Conservation (phyloP, 2,888 invertebrate species). For the Chloromyia formosa region DNA sequence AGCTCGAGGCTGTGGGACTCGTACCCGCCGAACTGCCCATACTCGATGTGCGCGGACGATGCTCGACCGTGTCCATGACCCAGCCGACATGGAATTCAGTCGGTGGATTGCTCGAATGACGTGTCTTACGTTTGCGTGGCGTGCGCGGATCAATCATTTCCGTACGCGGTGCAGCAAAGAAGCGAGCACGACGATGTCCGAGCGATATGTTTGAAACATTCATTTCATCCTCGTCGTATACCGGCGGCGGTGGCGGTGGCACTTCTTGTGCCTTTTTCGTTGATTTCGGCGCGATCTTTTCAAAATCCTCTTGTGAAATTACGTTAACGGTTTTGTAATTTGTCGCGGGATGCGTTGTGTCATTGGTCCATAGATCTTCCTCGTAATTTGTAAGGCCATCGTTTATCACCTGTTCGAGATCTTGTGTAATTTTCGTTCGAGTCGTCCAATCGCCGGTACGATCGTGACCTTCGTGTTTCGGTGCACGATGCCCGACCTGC, state of each 20-base stretch:
- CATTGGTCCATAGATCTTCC: slow-evolving; percentile 86
- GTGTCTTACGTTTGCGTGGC: slow-evolving; percentile 86
- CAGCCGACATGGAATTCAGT: slow-evolving; percentile 96
- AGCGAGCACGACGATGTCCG: slow-evolving; percentile 73
- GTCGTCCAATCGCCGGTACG: slow-evolving; percentile 89
- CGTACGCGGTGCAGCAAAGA: slow-evolving; percentile 95
- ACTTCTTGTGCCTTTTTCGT: slow-evolving; percentile 77
- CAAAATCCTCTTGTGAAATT: slow-evolving; percentile 88
- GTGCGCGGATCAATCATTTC: slow-evolving; percentile 70
- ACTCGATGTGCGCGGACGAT: slow-evolving; percentile 80
- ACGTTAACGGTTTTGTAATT: slow-evolving; percentile 87
- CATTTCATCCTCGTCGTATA: slow-evolving; percentile 54
- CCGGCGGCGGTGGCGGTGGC: slow-evolving; percentile 82
- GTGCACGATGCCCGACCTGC: slow-evolving; percentile 72
- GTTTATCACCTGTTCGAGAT: slow-evolving; percentile 93
- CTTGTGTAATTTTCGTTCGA: slow-evolving; percentile 93
- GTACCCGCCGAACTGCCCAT: slow-evolving; percentile 85
- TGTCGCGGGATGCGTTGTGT: slow-evolving; percentile 64
- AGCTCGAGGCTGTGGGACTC: slow-evolving; percentile 77
- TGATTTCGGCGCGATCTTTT: slow-evolving; percentile 75
- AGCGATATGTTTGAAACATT: slow-evolving; percentile 39
- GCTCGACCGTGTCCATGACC: slow-evolving; percentile 93
- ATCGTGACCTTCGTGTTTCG: slow-evolving; percentile 90
- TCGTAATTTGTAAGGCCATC: slow-evolving; percentile 97
- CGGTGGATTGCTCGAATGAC: slow-evolving; percentile 93